Evolutionary conservation across 2,888 invertebrate genomes (phyloP).

Genomic region (Apamea anceps): DNA sequence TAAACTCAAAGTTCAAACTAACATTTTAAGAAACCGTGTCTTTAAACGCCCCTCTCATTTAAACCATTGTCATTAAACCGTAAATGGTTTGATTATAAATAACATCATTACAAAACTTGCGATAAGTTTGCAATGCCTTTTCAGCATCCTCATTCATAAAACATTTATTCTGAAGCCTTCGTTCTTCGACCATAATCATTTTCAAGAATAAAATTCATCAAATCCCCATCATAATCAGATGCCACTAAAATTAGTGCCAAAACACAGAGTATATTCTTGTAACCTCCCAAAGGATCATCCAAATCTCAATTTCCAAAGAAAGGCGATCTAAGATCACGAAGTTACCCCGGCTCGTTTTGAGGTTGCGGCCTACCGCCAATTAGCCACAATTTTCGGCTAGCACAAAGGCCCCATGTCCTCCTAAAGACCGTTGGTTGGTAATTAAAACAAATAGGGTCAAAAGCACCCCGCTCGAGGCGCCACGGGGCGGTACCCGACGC

Average conservation of each 20-base stretch:
- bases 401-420: conserved; percentile 86
- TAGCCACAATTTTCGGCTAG: conserved; percentile 86
- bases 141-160: not conserved
- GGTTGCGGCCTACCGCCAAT: conserved; percentile 84
- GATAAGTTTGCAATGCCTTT: not conserved
- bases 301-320: conserved; percentile 56
- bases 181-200: not conserved
- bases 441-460: conserved; percentile 91
- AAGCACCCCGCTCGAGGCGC: conserved; percentile 88
- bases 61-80: not conserved
- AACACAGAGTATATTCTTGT: conserved; percentile 39
- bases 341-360: conserved; percentile 71
- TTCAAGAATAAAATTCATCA: conserved; percentile 26
- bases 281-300: conserved; percentile 37
- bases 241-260: conserved; percentile 34
- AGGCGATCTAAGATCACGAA: conserved; percentile 56
- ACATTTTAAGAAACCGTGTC: no score
- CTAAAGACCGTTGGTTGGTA: conserved; percentile 87
- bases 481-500: conserved; percentile 84
- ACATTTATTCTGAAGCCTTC: not conserved
- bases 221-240: conserved; percentile 44
- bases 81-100: not conserved
- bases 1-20: not conserved
- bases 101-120: not conserved
- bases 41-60: not conserved